A percentile compares a stretch with the other conserved stretches of the same genome.
These are phyloP conservation scores for Delphinus delphis DNA, from an alignment of 2,113 vertebrate species.

Conservation along the genomic window DNA sequence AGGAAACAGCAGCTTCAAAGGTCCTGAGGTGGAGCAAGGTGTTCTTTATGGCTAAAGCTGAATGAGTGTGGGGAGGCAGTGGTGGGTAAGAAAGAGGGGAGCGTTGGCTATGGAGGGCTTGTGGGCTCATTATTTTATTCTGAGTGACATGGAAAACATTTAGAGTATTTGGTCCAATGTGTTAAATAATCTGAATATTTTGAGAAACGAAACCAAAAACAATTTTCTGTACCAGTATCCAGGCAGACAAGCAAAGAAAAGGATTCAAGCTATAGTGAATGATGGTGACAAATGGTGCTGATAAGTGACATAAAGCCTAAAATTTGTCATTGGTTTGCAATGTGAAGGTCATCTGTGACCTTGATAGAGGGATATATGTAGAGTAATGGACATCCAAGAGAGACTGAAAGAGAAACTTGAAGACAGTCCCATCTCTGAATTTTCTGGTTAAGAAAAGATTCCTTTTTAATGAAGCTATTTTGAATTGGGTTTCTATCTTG, in stretches of 20 bases:
- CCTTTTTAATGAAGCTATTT: background rate
- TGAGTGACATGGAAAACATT: background rate
- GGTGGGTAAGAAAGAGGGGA: background rate
- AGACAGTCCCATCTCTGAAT: background rate
- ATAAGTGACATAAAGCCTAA: background rate
- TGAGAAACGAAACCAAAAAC: background rate
- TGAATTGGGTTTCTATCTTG: background rate
- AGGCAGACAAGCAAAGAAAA: background rate
- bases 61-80: background rate
- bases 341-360: background rate
- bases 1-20: background rate
- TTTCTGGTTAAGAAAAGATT: background rate
- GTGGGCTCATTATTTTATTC: background rate
- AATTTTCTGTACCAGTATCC: background rate
- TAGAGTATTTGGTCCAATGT: background rate
- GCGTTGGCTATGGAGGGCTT: background rate
- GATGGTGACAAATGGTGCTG: background rate
- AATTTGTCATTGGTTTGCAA: background rate
- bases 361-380: background rate
- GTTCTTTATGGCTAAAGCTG: background rate
- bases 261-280: background rate
- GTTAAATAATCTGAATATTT: background rate
- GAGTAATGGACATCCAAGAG: background rate
- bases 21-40: background rate
- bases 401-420: background rate